Evolutionary conservation across 1,140 invertebrate species (phyloP), one percentile per base, ranked within the genome.

Genomic region (Helicoverpa zea): DNA sequence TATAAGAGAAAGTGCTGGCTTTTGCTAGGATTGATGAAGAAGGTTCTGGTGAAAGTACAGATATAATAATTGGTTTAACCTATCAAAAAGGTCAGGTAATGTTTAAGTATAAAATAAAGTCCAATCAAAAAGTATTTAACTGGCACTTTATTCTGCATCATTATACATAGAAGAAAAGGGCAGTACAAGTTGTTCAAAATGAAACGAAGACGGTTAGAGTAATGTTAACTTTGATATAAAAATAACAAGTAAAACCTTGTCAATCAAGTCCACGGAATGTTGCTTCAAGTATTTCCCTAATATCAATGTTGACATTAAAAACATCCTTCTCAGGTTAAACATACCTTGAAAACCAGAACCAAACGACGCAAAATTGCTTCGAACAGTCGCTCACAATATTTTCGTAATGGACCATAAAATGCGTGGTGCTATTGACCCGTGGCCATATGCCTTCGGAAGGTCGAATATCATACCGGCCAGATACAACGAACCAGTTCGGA

Each of bases 401-500:
- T 68, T 68, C 16, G 43, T 49, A 30, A 61, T 61, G 58, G 23
- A 68, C 64, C 43, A 68, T 68, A 68, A 68, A 68, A 68, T 18
- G 43, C 43, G 64, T 70, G 18, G 49, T 72, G 68, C 68, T 72
- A 72, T 72, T 72, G 68, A 72, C 68, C 68, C 30, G 47, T 29
- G 23, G 49, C 49, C 68, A 72, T 72, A 72, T 72, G 68, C 23
- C 18, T 72, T 43, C 13, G 23, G 23, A 72, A 72, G 68, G 68
- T 72, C 68, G 68, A 51, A 52, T 23, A 49, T 68, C 43, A 68
- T 72, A 72, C 68, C 14, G 47, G 49, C 68, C 68, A 52, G 35
- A 52, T 52, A 70, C 29, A 13, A 70, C 56, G 29, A 75, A 75
- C 56, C 73, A 76, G 73, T 76, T 63, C 73, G 43, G 56, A 63